phyloP scores from a whole-genome alignment of 2,888 invertebrate genomes.

The Gymnocheta viridis region DNA sequence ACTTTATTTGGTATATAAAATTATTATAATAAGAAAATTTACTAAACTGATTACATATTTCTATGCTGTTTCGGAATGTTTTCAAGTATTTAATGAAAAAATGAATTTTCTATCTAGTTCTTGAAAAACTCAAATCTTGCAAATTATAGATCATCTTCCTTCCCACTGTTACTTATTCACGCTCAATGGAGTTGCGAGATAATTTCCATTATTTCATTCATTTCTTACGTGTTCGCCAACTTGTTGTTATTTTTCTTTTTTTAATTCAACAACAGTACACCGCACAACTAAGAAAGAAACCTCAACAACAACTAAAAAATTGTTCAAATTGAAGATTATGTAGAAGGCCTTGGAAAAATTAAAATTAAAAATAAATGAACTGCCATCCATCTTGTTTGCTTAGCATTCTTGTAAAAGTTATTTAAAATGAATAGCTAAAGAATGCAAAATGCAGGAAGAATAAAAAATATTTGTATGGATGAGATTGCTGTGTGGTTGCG shows the following conservation, averaged over 20 bases:
- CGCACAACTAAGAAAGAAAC: not conserved
- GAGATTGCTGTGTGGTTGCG: too few species aligned
- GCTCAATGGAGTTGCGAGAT: not conserved
- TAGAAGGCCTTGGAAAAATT: not conserved
- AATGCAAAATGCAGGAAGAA: not conserved
- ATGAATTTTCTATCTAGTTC: too few species aligned
- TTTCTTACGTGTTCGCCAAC: not conserved
- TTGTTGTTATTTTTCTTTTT: not conserved
- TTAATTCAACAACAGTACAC: not conserved
- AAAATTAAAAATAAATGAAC: conserved; percentile 36
- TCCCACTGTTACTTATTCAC: conserved; percentile 16
- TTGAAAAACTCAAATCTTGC: too few species aligned
- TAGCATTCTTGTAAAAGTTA: conserved; percentile 43
- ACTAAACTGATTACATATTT: too few species aligned
- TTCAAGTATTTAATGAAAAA: too few species aligned
- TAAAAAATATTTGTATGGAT: too few species aligned
- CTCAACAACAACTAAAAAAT: not conserved
- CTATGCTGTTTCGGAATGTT: too few species aligned
- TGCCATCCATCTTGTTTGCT: conserved; percentile 39
- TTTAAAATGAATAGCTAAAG: conserved; percentile 7
- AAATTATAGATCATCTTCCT: not conserved
- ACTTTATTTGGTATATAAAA: too few species aligned
- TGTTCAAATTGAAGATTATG: not conserved
- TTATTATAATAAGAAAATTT: too few species aligned
- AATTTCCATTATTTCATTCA: conserved; percentile 6